These are phyloP conservation scores for Dermolepida albohirtum DNA, from an alignment of 2,888 invertebrate genomes.

Conservation along the genomic window DNA sequence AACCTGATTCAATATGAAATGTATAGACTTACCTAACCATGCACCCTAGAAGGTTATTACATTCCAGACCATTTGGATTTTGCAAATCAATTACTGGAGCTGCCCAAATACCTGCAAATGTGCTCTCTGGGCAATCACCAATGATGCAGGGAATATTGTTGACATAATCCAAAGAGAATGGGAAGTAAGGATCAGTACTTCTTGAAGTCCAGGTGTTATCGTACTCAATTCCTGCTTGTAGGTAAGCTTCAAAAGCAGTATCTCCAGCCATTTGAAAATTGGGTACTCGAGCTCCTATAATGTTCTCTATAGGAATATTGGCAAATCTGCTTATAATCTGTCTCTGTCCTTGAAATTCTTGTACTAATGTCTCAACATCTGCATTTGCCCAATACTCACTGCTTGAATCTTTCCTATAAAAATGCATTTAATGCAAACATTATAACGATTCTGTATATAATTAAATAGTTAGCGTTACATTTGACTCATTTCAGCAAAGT, in stretches of 20 bases:
- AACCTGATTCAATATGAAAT: no score
- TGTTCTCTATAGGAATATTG: constrained; percentile 57
- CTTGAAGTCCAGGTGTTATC: constrained; percentile 74
- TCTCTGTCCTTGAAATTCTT: constrained; percentile 62
- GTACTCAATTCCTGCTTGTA: constrained; percentile 67
- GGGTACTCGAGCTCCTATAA: constrained; percentile 66
- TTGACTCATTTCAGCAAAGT: no score
- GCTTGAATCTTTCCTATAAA: constrained; percentile 20
- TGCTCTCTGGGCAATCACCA: no score
- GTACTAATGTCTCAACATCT: constrained; percentile 50
- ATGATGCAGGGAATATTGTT: no score
- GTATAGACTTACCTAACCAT: constrained; percentile 22
- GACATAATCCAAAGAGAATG: constrained; percentile 75
- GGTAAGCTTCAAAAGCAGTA: constrained; percentile 69
- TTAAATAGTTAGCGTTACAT: no score
- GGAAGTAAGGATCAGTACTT: constrained; percentile 70
- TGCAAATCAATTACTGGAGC: constrained; percentile 73
- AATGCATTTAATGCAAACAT: constrained; percentile 5
- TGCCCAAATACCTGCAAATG: constrained; percentile 74
- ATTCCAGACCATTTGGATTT: constrained; percentile 62
- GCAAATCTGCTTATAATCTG: constrained; percentile 60
- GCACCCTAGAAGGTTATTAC: constrained; percentile 59
- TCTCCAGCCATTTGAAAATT: constrained; percentile 72
- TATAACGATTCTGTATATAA: no score
- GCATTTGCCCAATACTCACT: constrained; percentile 60